Evolutionary conservation across 1,140 invertebrate species (phyloP), one percentile per base, ranked within the genome.

Genomic region (Parapsyche elsis): DNA sequence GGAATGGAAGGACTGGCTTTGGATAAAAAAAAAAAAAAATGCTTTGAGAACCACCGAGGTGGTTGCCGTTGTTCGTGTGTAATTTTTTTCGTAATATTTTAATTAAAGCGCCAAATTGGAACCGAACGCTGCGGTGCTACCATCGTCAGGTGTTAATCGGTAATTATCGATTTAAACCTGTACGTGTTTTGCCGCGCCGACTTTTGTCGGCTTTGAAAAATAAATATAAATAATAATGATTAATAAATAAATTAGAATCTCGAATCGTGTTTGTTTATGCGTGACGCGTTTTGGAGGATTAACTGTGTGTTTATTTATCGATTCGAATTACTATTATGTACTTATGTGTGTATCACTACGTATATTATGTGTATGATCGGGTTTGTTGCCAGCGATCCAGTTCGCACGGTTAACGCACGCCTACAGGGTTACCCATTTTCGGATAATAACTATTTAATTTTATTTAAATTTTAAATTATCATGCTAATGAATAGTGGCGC

Each of bases 81-180:
- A 4, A 38, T 38, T 38, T 67, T 53, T 53, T 53, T 53, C 16
- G 49, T 53, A 53, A 12, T 38, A 74, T 74, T 74, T 74, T 74
- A 74, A 74, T 74, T 74, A 49, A 74, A 49, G 4, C 44, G n/a
- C 44, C 71, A 49, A 49, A 49, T 74, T 74, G 21, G 21, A 61
- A 10, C 9, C 59, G 59, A 53, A 53, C 59, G 59, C 30, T 14
- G 7, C n/a, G 38, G 38, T 16, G 45, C 38, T 71, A 53, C 49
- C 45, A 38, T 24, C 26, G 44, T 53, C 16, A 14, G 73, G 53
- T 75, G 9, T 64, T 9, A 77, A 64, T 44, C 75, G 75, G 24
- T 64, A 77, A 77, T 77, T 77, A 77, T 24, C 75, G 75, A 77
- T 77, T 64, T 64, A 77, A 24, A 64, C 73, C 73, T 75, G 73